Evolutionary conservation across 2,888 invertebrate genomes (phyloP), one percentile per base, ranked within the genome.

Genomic region (Neoitamus cyanurus): DNA sequence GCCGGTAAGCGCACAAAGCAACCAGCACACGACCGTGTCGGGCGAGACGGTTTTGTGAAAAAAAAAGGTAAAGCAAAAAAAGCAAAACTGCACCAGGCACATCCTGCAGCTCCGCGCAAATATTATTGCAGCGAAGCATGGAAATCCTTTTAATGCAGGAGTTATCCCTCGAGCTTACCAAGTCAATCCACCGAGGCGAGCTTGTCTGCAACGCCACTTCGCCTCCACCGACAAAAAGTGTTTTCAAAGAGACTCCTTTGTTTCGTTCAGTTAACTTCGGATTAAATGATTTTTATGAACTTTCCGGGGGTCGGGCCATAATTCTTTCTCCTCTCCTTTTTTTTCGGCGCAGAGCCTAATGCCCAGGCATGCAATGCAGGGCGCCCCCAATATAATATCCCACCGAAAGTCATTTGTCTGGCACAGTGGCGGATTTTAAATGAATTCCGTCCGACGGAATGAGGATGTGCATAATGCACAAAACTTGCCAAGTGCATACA

Each of bases 91-190:
- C 73, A 73, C 15, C 73, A 72, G 11, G 68, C 68, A 70, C 70
- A 70, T 70, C 11, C 37, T 15, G 37, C 15, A 72, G 72, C 72
- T 73, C 73, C 73, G 36, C 15, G 36, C 37, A 73, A 73, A 73
- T 73, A 73, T 73, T 37, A 73, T 37, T 36, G 36, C 30, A 34
- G 34, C 34, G 4, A 34, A 36, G 73, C 73, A 73, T 73, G 25
- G 73, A 73, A 73, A 73, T 73, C 73, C 73, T 73, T 73, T 73
- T 73, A 73, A 73, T 73, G 37, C 73, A 73, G 73, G 37, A 36
- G 73, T 73, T 73, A 73, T 73, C 73, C 73, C 37, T 36, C 15
- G 20, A 36, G 73, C 73, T 73, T 73, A 73, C 37, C 36, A 73
- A 73, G 73, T 73, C 73, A 37, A 73, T 73, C 73, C 73, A 15